Conservation (phyloP, 2,113 vertebrate species). For the Mustelus asterias region DNA sequence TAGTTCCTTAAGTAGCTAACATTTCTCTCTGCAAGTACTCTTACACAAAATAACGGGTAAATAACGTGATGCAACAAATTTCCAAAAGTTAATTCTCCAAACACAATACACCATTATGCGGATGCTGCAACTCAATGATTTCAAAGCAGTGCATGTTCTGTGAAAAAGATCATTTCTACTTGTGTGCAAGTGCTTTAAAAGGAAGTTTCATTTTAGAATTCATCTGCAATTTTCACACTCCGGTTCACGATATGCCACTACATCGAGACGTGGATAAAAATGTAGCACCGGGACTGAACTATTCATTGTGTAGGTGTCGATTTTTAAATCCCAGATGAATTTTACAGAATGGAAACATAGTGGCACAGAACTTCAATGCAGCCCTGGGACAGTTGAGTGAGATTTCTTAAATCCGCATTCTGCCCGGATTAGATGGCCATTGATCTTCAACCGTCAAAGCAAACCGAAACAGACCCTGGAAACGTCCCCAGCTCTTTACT, state of each 20-base stretch:
- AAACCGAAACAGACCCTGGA: constrained; percentile 42
- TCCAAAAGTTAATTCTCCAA: not conserved
- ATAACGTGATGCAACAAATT: not conserved
- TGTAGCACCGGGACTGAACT: not conserved
- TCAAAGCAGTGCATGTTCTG: not conserved
- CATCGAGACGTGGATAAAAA: not conserved
- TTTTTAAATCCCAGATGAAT: not conserved
- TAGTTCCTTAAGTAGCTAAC: not conserved
- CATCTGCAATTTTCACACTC: not conserved
- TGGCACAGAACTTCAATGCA: not conserved
- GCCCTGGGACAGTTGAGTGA: not conserved
- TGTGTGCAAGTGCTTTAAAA: not conserved
- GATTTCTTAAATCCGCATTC: not conserved
- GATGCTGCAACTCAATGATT: not conserved
- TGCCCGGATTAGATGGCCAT: not conserved
- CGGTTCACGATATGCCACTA: not conserved
- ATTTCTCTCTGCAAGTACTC: not conserved
- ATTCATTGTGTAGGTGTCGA: not conserved
- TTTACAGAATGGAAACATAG: not conserved
- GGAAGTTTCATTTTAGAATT: not conserved
- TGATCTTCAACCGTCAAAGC: not conserved
- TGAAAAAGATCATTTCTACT: not conserved
- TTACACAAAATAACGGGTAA: not conserved
- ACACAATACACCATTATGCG: not conserved
- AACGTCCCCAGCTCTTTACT: constrained; percentile 55